Conservation (phyloP, 2,888 invertebrate genomes). For the Nemapogon koenigi region DNA sequence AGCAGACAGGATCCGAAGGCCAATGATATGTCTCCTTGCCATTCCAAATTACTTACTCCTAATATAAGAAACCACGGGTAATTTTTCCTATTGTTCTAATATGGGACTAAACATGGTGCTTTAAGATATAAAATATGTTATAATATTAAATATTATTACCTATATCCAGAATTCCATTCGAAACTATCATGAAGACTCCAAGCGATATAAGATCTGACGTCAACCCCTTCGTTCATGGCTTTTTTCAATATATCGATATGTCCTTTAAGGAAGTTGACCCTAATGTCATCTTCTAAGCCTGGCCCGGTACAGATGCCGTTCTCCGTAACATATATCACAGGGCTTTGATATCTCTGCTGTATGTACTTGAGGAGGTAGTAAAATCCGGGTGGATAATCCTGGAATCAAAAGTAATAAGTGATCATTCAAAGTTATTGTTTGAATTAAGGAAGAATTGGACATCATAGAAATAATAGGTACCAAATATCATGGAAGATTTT, state of each 20-base stretch:
- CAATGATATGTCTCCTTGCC: no score
- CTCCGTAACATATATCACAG: conserved; percentile 41
- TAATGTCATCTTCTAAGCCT: conserved; percentile 33
- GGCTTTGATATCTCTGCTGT: conserved; percentile 19
- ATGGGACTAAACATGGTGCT: no score
- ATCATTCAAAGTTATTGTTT: no score
- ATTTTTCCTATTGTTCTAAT: no score
- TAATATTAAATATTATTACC: conserved; percentile 18
- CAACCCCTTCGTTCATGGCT: conserved; percentile 24
- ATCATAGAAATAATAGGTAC: no score
- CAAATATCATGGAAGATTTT: no score
- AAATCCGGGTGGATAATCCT: conserved; percentile 43
- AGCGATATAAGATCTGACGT: conserved; percentile 20
- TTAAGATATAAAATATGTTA: no score
- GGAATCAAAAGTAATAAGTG: no score
- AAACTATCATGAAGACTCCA: conserved; percentile 28
- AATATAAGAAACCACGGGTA: no score
- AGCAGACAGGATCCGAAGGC: no score
- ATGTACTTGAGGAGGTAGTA: conserved; percentile 18
- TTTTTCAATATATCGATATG: conserved; percentile 31
- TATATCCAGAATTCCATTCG: conserved; percentile 24
- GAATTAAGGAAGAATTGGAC: no score
- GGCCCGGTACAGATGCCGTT: conserved; percentile 48
- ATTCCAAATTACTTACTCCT: no score
- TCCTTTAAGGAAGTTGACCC: conserved; percentile 29